phyloP scores from a whole-genome alignment of 2,888 invertebrate genomes.

The Thelaira solivaga region DNA sequence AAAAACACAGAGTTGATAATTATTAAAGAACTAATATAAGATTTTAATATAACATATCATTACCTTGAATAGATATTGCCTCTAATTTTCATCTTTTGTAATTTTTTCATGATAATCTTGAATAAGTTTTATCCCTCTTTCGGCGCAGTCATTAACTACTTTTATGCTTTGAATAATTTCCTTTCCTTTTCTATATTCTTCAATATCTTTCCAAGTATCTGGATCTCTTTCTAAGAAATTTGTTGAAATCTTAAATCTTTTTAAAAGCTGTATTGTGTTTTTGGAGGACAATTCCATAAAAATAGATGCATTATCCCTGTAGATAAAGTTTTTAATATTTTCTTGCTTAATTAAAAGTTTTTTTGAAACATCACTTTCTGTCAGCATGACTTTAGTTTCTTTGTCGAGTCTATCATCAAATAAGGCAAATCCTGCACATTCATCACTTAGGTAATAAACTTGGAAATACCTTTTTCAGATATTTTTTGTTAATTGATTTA shows the following conservation, averaged over 20 bases:
- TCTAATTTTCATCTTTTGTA: neutral
- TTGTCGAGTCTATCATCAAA: conserved; percentile 2
- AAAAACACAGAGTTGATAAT: too few relatives aligned
- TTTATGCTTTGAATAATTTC: neutral
- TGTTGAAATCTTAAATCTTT: neutral
- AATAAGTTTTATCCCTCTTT: neutral
- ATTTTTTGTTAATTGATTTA: neutral
- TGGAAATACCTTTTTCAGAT: neutral
- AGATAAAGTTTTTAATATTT: neutral
- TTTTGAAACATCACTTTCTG: neutral
- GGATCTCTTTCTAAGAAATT: neutral
- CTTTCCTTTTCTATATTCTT: neutral
- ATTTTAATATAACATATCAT: too few relatives aligned
- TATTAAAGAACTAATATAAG: too few relatives aligned
- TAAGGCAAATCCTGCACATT: conserved; percentile 1
- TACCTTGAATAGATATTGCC: neutral
- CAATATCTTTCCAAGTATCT: neutral
- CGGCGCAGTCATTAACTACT: neutral
- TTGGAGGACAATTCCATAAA: neutral
- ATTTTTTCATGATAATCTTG: neutral
- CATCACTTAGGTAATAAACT: neutral
- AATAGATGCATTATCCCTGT: neutral
- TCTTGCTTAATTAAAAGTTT: neutral
- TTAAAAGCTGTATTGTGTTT: neutral
- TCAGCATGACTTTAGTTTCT: neutral